Evolutionary conservation across 2,888 invertebrate genomes (phyloP), one percentile per base, ranked within the genome.

Genomic region (Chrysopilus asiliformis): DNA sequence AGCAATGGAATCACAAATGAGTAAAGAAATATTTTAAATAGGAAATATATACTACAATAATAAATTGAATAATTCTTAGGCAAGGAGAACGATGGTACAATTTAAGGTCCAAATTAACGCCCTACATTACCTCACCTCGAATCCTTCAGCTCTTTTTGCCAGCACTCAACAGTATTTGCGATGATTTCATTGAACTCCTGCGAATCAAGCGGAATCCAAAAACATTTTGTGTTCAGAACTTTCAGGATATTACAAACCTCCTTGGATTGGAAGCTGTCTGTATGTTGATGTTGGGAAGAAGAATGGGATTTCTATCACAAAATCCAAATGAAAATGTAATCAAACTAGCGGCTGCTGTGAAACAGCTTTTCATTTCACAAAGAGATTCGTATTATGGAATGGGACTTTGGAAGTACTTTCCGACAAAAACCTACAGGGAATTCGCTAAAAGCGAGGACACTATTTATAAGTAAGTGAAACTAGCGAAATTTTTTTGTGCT

Each of bases 181-280:
- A 84, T 49, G 85, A 86, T 56, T 84, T 85, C 59, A 68, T 81
- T 32, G 67, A 70, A 16, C 63, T 84, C 14, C 62, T 87, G 42
- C 67, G 70, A 39, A 60, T 65, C 24, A 67, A 69, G 43, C 66
- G 79, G 14, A 52, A 62, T 18, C 53, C 61, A 15, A 58, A 66
- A 13, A 68, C 73, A 26, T 55, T 58, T 10, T 69, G 78, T 8
- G 70, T 81, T 2, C 46, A 57, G 2, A 68, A 71, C 38, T 77
- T 87, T 53, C 80, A 84, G 46, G 75, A 79, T 44, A 67, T 82
- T 34, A 76, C 82, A 2, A 80, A 81, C 53, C 68, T 79, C 43
- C 73, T 86, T 67, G 85, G 84, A 3, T 66, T 87, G 31, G 89
- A 89, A 67, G 80, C 80, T 38, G 79, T 79, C 7, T 87, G 84